Evolutionary conservation across 2,113 vertebrate genomes (phyloP), one percentile per base, ranked within the genome.

Genomic region (Bubalus kerabau): DNA sequence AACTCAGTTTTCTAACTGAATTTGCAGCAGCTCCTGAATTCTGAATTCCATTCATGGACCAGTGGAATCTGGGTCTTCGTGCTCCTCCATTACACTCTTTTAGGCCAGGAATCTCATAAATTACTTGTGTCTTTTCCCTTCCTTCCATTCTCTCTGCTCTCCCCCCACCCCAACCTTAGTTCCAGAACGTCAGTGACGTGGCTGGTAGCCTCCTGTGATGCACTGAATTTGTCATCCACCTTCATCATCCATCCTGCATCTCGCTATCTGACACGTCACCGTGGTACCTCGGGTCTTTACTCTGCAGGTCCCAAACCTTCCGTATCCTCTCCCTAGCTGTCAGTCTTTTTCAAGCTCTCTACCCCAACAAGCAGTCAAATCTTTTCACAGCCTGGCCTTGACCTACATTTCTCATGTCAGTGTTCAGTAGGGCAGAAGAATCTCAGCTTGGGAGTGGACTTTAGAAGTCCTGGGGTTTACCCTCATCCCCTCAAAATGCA

Each of bases 281-380:
- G 48, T 60, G 19, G 56, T 17, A 5, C 64, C 36, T 21, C 67
- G 8, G 59, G 23, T 62, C 28, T 0, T 59, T 46, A 8, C 7
- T 50, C n/a, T 71, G 7, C 23, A 64, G 40, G 43, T 11, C 64
- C 43, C n/a, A 71, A 54, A 17, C 74, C 43, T 94, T 54, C 62
- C 7, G 0, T 48, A 2, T 59, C 64, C 43, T 85, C 21, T 64
- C 1, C 7, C 3, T 4, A 11, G 13, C 17, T 64, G 1, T 36
- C 54, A 14, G 5, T 32, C 30, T 52, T 32, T 4, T 36, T 28
- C 56, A 54, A 2, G 12, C 10, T 64, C 16, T 40, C 81, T 12
- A 62, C 9, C 17, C 32, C 9, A 28, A 5, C 3, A 71, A n/a
- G 12, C 15, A 71, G 54, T 50, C 23, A 23, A 0, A 10, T 36